Conservation (phyloP, 2,888 invertebrate species). For the Carpatolechia fugitivella region DNA sequence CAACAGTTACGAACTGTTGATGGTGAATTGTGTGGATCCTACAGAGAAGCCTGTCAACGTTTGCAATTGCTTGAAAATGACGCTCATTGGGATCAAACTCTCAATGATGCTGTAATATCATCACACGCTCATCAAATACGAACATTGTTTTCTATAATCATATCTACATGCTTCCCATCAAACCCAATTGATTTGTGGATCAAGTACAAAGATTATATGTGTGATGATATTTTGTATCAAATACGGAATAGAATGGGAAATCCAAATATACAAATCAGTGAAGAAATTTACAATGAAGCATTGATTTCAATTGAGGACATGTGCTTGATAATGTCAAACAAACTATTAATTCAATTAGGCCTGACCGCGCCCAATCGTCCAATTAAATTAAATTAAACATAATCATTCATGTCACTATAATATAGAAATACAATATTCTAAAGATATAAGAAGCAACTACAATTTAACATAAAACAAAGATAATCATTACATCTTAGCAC, state of each 20-base stretch:
- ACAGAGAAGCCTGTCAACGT: slow-evolving; percentile 28
- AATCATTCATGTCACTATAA: no score
- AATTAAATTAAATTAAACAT: no score
- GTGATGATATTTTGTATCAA: slow-evolving; percentile 30
- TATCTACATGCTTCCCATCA: slow-evolving; percentile 21
- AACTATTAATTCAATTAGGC: slow-evolving; percentile 31
- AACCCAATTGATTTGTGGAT: slow-evolving; percentile 26
- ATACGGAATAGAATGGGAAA: slow-evolving; percentile 23
- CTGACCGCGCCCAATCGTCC: slow-evolving; percentile 25
- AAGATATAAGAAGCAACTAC: no score
- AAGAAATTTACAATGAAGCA: slow-evolving; percentile 27
- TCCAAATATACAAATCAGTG: slow-evolving; percentile 25
- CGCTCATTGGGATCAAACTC: slow-evolving; percentile 26
- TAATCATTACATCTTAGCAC: no score
- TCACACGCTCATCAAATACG: slow-evolving; percentile 20
- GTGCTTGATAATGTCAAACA: slow-evolving; percentile 33
- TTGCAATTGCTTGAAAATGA: slow-evolving; percentile 28
- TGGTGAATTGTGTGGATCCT: slow-evolving; percentile 25
- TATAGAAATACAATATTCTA: no score
- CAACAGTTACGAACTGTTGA: slow-evolving; percentile 25
- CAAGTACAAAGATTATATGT: slow-evolving; percentile 28
- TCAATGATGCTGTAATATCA: slow-evolving; percentile 24
- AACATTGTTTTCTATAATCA: slow-evolving; percentile 18
- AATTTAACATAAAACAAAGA: no score
- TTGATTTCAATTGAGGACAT: slow-evolving; percentile 29